Conservation (phyloP, 2,888 invertebrate genomes). For the Anoplius nigerrimus region DNA sequence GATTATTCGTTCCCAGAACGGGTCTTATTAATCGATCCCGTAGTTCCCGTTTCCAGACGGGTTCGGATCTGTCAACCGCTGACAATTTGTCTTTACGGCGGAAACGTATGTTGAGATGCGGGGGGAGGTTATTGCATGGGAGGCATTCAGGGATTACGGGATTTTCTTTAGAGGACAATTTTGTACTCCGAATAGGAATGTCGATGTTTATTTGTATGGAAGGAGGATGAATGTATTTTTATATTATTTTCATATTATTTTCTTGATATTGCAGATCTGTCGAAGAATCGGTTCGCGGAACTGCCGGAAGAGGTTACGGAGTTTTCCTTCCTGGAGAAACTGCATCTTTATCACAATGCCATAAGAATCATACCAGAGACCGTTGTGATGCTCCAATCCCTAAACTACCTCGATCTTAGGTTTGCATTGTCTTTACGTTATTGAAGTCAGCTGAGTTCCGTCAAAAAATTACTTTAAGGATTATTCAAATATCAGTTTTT, state of each 20-base stretch:
- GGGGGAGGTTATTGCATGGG: too few species aligned
- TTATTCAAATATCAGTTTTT: too few species aligned
- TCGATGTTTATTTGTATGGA: too few species aligned
- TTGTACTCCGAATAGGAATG: too few species aligned
- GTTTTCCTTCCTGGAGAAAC: conserved; percentile 90
- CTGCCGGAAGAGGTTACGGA: conserved; percentile 92
- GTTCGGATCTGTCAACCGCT: too few species aligned
- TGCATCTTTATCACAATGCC: conserved; percentile 93
- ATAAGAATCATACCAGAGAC: conserved; percentile 92
- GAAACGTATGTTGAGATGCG: too few species aligned
- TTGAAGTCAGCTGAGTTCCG: background rate
- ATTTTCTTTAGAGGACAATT: too few species aligned
- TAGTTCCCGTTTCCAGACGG: too few species aligned
- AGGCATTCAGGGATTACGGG: too few species aligned
- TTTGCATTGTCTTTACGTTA: conserved; percentile 66
- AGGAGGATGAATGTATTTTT: background rate
- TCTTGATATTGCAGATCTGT: conserved; percentile 82
- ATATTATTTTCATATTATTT: background rate
- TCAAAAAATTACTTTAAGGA: background rate
- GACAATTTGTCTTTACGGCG: too few species aligned
- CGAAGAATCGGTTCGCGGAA: conserved; percentile 91
- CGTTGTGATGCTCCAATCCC: conserved; percentile 87
- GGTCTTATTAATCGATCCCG: too few species aligned
- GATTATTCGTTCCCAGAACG: too few species aligned
- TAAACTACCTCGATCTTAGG: conserved; percentile 94